A percentile compares a stretch with the other conserved stretches of the same genome.
These are phyloP conservation scores for Dufourea novaeangliae DNA, from an alignment of 1,140 invertebrate species.

Conservation along the genomic window DNA sequence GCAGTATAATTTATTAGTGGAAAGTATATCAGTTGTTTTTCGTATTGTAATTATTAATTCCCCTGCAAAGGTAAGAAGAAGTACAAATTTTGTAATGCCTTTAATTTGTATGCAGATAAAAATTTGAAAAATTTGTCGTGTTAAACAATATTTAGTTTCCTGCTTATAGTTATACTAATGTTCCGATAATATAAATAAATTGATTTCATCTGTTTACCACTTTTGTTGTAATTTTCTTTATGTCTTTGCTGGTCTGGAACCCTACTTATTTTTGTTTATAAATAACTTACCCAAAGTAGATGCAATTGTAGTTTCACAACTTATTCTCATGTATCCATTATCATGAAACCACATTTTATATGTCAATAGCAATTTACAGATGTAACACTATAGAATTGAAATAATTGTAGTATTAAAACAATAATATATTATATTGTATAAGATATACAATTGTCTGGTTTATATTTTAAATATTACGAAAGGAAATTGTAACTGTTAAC, in stretches of 20 bases:
- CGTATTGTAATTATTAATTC: background rate
- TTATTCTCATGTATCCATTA: background rate
- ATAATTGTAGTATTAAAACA: background rate
- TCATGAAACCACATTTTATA: background rate
- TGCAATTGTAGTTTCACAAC: background rate
- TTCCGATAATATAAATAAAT: background rate
- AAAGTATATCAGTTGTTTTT: constrained; percentile 1
- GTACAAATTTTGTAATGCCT: background rate
- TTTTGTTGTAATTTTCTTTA: background rate
- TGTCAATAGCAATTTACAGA: background rate
- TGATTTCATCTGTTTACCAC: background rate
- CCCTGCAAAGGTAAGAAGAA: constrained; percentile 17
- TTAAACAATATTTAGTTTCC: background rate
- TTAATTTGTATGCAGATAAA: background rate
- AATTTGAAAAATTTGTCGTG: constrained; percentile 16
- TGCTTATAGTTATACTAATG: background rate
- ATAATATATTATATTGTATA: background rate
- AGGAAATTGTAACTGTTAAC: constrained; percentile 9
- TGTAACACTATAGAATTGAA: background rate
- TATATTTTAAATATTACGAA: background rate
- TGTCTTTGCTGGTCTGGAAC: background rate
- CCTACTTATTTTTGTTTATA: background rate
- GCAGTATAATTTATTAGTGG: constrained; percentile 26
- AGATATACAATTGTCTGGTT: background rate
- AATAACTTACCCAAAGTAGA: background rate